A percentile compares a stretch with the other conserved stretches of the same genome.
These are phyloP conservation scores for Okapia johnstoni DNA, from an alignment of 2,113 vertebrate genomes.

Conservation along the genomic window DNA sequence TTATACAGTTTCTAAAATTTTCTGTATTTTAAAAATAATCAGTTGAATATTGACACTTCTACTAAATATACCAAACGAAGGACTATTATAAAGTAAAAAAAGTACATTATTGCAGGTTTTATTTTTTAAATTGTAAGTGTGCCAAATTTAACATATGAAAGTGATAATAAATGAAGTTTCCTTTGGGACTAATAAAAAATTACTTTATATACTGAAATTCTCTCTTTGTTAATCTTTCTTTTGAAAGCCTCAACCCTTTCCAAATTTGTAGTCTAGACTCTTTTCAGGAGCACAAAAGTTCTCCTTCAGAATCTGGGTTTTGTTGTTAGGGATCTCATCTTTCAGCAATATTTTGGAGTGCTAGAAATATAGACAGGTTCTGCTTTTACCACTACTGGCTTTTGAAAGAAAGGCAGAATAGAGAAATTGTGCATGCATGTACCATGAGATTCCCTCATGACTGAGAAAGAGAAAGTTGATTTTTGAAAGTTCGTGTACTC, in stretches of 20 bases:
- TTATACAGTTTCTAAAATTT: not conserved
- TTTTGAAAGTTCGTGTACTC: not conserved
- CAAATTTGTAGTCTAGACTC: not conserved
- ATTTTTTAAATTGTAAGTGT: not conserved
- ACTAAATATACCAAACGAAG: not conserved
- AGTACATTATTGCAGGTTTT: not conserved
- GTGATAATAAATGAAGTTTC: not conserved
- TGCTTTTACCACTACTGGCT: not conserved
- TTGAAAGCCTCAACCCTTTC: not conserved
- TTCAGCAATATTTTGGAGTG: not conserved
- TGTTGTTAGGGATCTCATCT: not conserved
- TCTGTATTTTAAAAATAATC: not conserved
- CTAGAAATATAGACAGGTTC: not conserved
- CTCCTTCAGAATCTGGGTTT: not conserved
- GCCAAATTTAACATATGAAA: not conserved
- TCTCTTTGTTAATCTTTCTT: not conserved
- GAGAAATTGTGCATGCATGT: not conserved
- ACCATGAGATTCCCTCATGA: not conserved
- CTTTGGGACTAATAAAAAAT: constrained; percentile 7
- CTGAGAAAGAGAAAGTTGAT: not conserved
- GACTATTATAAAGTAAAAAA: constrained; percentile 5
- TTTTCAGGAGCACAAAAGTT: not conserved
- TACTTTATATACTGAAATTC: not conserved
- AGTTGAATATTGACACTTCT: not conserved
- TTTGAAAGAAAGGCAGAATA: constrained; percentile 33